Base-by-base conservation (phyloP, 1,140 invertebrate species). In the Tetramorium parvispinum region DNA sequence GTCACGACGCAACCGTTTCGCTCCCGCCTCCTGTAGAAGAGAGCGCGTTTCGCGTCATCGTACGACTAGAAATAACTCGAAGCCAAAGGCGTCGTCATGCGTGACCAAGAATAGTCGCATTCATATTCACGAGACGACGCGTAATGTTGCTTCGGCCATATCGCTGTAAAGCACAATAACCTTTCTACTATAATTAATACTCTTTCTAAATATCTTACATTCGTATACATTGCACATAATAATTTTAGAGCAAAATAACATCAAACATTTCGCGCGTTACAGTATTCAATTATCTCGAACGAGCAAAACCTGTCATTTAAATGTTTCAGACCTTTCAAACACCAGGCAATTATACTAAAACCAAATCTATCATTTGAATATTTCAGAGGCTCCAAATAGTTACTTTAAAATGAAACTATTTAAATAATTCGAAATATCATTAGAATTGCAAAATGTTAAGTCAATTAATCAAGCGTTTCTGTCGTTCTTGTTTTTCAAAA, bases 1-100 rank as follows among this genome's bases (percentile, higher is more conserved):
- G 51, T 63, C 61, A 63, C 71, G 73, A 83, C 57, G 53, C 68
- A 59, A 59, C 18, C 40, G 11, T 46, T 46, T 57, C 55, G 40
- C 55, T 75, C 66, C n/a, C 70, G 68, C 46, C 71, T 65, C 18
- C 63, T 49, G 71, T 43, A n/a, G 71, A 57, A 59, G 27, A 85
- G 55, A 77, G 49, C 82, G 61, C 65, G 65, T 68, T 76, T 46
- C 76, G 57, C 53, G 79, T 75, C n/a, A 73, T 24, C 37, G 53
- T 46, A 18, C 79, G 79, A 83, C 79, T 83, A 75, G 68, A 83
- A 83, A 83, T 83, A 83, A 75, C 68, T 73, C 53, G 43, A 40
- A 87, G 85, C 51, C 86, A 83, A 85, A 71, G 86, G 37, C 83
- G 78, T 85, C 61, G 59, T 63, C 70, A 77, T 68, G 79, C 68